These are phyloP conservation scores for Microctenopoma steveboyesi DNA, from an alignment of 2,797 vertebrate species.

Conservation along the genomic window DNA sequence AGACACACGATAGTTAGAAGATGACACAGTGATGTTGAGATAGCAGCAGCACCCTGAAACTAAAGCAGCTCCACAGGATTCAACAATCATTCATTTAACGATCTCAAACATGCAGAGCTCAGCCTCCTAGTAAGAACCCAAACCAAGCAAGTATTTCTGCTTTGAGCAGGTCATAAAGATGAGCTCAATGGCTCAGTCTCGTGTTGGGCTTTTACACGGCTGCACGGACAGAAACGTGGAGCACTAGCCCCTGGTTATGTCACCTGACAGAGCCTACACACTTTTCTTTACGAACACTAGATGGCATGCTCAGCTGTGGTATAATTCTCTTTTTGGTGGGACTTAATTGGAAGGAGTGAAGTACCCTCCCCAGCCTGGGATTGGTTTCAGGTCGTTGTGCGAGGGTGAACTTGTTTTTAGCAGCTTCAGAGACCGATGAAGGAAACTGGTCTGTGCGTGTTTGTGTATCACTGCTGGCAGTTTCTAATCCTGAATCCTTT, in stretches of 20 bases:
- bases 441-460: not conserved
- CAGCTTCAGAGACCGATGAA: conserved; percentile 27
- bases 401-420: conserved; percentile 48
- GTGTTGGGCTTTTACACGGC: too few relatives aligned
- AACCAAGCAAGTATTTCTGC: too few relatives aligned
- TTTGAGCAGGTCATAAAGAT: too few relatives aligned
- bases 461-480: not conserved
- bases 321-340: conserved; percentile 29
- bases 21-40: not conserved
- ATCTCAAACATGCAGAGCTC: too few relatives aligned
- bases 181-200: too few relatives aligned
- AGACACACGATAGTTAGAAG: not conserved
- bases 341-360: conserved; percentile 58
- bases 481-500: not conserved
- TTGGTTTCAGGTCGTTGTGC: conserved; percentile 61
- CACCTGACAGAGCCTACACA: not conserved
- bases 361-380: conserved; percentile 64
- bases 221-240: too few relatives aligned
- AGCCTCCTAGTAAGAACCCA: too few relatives aligned
- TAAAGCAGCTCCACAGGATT: too few relatives aligned
- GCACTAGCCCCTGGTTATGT: too few relatives aligned
- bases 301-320: conserved; percentile 50
- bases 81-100: not conserved
- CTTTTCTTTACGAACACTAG: conserved; percentile 50
- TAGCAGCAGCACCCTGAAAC: not conserved